These are phyloP conservation scores for Emmelina monodactyla DNA, from an alignment of 2,888 invertebrate species.

Conservation along the genomic window DNA sequence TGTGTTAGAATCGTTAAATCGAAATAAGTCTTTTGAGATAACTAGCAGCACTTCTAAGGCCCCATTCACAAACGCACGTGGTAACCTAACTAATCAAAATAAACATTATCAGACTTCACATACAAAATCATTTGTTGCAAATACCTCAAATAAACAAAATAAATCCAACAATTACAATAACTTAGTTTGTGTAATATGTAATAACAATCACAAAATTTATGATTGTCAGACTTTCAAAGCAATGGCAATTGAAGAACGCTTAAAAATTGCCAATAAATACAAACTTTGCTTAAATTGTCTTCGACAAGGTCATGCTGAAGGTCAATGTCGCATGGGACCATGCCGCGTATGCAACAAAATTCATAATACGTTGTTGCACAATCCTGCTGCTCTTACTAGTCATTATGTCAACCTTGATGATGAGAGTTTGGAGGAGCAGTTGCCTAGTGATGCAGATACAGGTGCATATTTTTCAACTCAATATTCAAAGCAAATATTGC, in stretches of 20 bases:
- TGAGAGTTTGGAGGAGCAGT: not conserved
- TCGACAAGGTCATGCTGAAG: slow-evolving; percentile 2
- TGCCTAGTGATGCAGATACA: not conserved
- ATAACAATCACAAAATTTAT: slow-evolving; percentile 4
- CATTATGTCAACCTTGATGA: not conserved
- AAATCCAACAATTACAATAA: not conserved
- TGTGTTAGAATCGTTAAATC: slow-evolving; percentile 3
- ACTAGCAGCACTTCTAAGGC: not conserved
- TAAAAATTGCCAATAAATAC: not conserved
- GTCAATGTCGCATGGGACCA: slow-evolving; percentile 5
- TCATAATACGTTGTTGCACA: slow-evolving; percentile 3
- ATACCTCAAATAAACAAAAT: not conserved
- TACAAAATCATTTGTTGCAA: not conserved
- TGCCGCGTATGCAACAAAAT: slow-evolving; percentile 3
- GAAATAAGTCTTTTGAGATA: not conserved
- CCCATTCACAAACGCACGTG: not conserved
- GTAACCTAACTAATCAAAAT: not conserved
- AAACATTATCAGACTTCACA: not conserved
- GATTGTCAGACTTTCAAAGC: slow-evolving; percentile 4
- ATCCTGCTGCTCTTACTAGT: not conserved
- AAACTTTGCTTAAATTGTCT: slow-evolving; percentile 4
- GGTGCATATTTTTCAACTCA: not conserved
- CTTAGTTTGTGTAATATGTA: not conserved
- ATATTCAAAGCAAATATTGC: slow-evolving; percentile 7
- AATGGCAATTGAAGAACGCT: not conserved